phyloP scores from a whole-genome alignment of 2,113 vertebrate species.

The Pituophis catenifer region DNA sequence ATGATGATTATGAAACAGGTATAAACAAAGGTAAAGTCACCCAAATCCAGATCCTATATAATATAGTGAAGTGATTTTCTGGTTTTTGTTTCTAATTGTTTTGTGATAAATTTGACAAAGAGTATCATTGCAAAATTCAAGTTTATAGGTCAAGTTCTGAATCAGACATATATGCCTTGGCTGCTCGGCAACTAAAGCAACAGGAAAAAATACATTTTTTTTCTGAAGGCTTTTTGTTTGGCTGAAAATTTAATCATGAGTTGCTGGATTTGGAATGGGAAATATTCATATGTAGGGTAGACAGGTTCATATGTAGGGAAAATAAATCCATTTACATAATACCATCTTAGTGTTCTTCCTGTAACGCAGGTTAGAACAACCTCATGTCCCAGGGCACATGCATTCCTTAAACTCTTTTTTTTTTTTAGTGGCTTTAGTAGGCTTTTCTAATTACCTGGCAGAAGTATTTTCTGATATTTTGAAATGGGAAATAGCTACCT shows the following conservation, averaged over 20 bases:
- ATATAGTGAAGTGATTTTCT: neutral
- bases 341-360: neutral
- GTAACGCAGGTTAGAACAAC: neutral
- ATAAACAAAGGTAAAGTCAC: neutral
- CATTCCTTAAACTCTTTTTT: neutral
- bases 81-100: neutral
- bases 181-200: neutral
- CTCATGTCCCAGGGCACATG: neutral
- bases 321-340: neutral
- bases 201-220: neutral
- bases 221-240: neutral
- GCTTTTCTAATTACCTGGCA: neutral
- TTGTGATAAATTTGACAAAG: neutral
- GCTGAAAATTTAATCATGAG: neutral
- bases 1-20: neutral
- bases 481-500: neutral
- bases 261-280: neutral
- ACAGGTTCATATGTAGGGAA: neutral
- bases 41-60: neutral
- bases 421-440: neutral
- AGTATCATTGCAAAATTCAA: neutral
- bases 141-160: constrained; percentile 3
- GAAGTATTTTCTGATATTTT: neutral
- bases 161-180: too few relatives aligned
- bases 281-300: neutral